These are phyloP conservation scores for Elysia crispata DNA, from an alignment of 2,888 invertebrate genomes.

Conservation along the genomic window DNA sequence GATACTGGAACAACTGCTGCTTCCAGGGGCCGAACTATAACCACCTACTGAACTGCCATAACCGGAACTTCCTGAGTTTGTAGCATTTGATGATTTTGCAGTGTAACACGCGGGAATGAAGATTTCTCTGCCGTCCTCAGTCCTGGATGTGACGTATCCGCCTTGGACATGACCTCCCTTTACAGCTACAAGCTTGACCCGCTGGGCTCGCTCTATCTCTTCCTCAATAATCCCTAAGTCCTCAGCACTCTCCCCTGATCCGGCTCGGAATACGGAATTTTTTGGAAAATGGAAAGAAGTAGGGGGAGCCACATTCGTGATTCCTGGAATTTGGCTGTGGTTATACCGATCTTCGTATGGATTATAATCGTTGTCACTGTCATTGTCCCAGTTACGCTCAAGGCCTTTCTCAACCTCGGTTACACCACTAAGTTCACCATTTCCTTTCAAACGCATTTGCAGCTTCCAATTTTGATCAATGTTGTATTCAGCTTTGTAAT, in stretches of 20 bases:
- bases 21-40: conserved; percentile 4
- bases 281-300: conserved; percentile 42
- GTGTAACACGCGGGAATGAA: conserved; percentile 46
- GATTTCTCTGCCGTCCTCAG: conserved; percentile 49
- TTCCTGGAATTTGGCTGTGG: conserved; percentile 12
- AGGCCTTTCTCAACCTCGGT: background rate
- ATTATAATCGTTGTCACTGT: background rate
- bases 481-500: background rate
- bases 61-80: conserved; percentile 44
- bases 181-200: background rate
- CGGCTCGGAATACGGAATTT: conserved; percentile 42
- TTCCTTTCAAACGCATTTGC: background rate
- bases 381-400: background rate
- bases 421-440: background rate
- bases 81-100: conserved; percentile 23
- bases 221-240: conserved; percentile 60
- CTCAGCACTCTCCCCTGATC: conserved; percentile 52
- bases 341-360: background rate
- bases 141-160: conserved; percentile 47
- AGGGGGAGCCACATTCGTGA: conserved; percentile 42
- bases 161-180: conserved; percentile 30
- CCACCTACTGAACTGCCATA: conserved; percentile 47
- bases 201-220: conserved; percentile 41
- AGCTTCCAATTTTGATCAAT: conserved; percentile 43
- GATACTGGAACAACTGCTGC: background rate